A percentile compares a stretch with the other conserved stretches of the same genome.
These are phyloP conservation scores for Parnassius smintheus DNA, from an alignment of 2,888 invertebrate genomes.

Conservation along the genomic window DNA sequence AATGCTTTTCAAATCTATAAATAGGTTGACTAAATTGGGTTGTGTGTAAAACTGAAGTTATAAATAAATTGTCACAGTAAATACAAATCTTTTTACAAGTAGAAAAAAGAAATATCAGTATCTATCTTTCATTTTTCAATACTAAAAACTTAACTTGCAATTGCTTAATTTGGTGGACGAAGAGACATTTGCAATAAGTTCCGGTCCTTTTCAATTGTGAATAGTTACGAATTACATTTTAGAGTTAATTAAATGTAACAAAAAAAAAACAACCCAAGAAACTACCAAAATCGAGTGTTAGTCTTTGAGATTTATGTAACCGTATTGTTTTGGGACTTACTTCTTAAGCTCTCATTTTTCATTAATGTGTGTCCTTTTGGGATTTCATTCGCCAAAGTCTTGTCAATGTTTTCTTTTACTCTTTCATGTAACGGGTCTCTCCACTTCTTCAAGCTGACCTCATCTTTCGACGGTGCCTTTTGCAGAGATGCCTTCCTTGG, in stretches of 20 bases:
- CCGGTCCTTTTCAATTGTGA: too few relatives aligned
- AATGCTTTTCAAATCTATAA: background rate
- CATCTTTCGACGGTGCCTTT: constrained; percentile 75
- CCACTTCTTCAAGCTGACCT: constrained; percentile 73
- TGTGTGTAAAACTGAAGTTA: background rate
- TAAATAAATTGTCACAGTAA: background rate
- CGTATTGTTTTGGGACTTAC: constrained; percentile 49
- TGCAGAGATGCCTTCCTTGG: constrained; percentile 71
- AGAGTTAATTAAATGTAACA: too few relatives aligned
- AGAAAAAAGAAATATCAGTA: too few relatives aligned
- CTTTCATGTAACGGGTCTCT: constrained; percentile 75
- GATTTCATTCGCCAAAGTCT: constrained; percentile 70
- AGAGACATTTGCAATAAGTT: too few relatives aligned
- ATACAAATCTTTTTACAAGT: too few relatives aligned
- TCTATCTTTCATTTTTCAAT: too few relatives aligned
- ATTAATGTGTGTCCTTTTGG: constrained; percentile 77
- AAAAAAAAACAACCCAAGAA: too few relatives aligned
- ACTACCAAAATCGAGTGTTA: too few relatives aligned
- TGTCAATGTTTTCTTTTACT: constrained; percentile 77
- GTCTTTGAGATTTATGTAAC: too few relatives aligned
- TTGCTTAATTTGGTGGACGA: too few relatives aligned
- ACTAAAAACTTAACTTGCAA: too few relatives aligned
- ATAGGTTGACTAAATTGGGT: background rate
- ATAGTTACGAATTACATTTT: too few relatives aligned
- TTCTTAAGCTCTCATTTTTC: constrained; percentile 77